Percentiles rank a stretch among this genome's conserved stretches.
These are phyloP conservation scores for Anadara kagoshimensis DNA, from an alignment of 1,140 invertebrate genomes.

Conservation along the genomic window DNA sequence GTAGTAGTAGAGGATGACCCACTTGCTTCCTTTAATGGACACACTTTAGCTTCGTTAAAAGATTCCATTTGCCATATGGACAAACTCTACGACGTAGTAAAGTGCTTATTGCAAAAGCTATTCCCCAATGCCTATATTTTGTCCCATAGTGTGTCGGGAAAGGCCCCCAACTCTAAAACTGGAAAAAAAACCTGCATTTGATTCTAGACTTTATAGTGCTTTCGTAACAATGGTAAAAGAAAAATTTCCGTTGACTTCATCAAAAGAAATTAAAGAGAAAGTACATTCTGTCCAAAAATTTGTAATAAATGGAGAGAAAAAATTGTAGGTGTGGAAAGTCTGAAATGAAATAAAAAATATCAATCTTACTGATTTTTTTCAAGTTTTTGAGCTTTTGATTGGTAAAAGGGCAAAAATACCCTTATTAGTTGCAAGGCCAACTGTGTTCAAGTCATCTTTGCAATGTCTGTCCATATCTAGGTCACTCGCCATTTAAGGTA, in stretches of 20 bases:
- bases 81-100: conserved; percentile 14
- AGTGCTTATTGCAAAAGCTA: conserved; percentile 5
- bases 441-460: conserved; percentile 1
- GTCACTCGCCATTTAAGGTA: conserved; percentile 6
- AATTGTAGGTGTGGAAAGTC: conserved; percentile 4
- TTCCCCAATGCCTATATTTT: conserved; percentile 11
- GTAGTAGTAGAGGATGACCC: conserved; percentile 7
- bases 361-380: not conserved
- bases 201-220: conserved; percentile 14
- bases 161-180: conserved; percentile 15
- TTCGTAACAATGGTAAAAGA: conserved; percentile 15
- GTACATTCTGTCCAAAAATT: conserved; percentile 8
- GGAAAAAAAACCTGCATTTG: conserved; percentile 9
- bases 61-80: conserved; percentile 16
- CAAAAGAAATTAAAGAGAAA: conserved; percentile 24
- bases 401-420: conserved; percentile 3
- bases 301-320: not conserved
- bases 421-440: conserved; percentile 1
- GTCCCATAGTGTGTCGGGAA: conserved; percentile 19
- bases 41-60: conserved; percentile 7
- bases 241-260: conserved; percentile 12
- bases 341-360: too few relatives aligned
- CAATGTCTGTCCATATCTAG: too few relatives aligned
- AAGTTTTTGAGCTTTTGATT: conserved; percentile 3
- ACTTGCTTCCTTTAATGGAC: conserved; percentile 5